Evolutionary conservation across 2,888 invertebrate genomes (phyloP), one percentile per base, ranked within the genome.

Genomic region (Trichopoda pennipes): DNA sequence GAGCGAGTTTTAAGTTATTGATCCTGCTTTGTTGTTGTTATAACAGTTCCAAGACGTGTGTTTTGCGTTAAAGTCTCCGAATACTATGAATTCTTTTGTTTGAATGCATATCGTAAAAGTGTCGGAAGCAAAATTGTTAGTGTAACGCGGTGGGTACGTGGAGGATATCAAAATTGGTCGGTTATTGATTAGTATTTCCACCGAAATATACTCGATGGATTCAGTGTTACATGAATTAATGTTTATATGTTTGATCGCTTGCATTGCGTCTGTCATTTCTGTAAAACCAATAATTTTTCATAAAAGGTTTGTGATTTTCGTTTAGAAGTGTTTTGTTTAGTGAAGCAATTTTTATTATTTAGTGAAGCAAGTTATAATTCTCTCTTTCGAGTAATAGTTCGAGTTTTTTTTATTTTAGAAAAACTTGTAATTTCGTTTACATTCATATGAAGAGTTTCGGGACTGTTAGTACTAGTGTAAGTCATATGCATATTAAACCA

Each of bases 131-230:
- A 47, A 56, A 32, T 72, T 49, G 17, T 28, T 14, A 10, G 72
- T 60, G 10, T 60, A 60, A 32, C 51, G 35, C 8, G 35, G 19
- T 51, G 14, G 38, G 21, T 51, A 58, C 28, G 28, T 10, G 4
- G 63, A 28, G 1, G 63, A n/a, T 32, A 63, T 49, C n/a, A 28
- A 42, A 16, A 73, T 61, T 7, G 23, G 10, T 14, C 63, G 49
- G n/a, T 42, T 23, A n/a, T 73, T 64, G 23, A 73, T 55, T 9
- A 23, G 8, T 12, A 73, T 35, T 55, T 73, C 63, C 7, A 63
- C n/a, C 1, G 53, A 73, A 17, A 73, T 53, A 44, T 69, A 56
- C 17, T 73, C 73, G 21, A 61, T 73, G 9, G 44, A 56, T 16
- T 19, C 10, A 12, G 56, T 69, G 17, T 56, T 69, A 3, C 9